These are phyloP conservation scores for Poecile atricapillus DNA, from an alignment of 2,113 vertebrate genomes.

Conservation along the genomic window DNA sequence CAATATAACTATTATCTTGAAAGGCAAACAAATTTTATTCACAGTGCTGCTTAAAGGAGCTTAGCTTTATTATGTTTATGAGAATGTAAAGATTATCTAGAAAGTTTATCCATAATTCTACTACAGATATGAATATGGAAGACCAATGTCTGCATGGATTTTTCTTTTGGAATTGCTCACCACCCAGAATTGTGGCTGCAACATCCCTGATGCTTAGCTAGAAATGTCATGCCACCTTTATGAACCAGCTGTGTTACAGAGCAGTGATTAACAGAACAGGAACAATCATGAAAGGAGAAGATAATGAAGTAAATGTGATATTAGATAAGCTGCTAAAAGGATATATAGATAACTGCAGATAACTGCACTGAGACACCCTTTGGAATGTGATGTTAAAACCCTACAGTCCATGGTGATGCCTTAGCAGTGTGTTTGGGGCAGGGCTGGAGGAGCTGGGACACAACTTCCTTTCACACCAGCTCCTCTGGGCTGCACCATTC, in stretches of 20 bases:
- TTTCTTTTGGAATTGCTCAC: not conserved
- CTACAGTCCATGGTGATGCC: not conserved
- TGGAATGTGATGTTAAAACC: not conserved
- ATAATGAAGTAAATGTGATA: not conserved
- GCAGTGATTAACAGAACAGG: not conserved
- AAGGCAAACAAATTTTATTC: not conserved
- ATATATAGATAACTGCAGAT: not conserved
- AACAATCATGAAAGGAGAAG: not conserved
- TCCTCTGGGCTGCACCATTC: not conserved
- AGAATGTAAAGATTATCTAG: not conserved
- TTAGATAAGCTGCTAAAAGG: not conserved
- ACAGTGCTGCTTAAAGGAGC: not conserved
- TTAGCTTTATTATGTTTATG: not conserved
- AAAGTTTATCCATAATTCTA: not conserved
- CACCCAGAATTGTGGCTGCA: not conserved
- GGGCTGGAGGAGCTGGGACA: not conserved
- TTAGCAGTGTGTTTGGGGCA: not conserved
- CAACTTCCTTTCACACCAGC: not conserved
- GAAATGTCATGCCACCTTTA: not conserved
- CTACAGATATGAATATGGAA: not conserved
- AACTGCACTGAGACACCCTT: not conserved
- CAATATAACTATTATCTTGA: not conserved
- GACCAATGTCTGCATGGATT: not conserved
- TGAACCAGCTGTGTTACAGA: not conserved
- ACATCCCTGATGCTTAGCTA: not conserved